Conservation (phyloP, 2,888 invertebrate genomes). For the Spodoptera exigua region DNA sequence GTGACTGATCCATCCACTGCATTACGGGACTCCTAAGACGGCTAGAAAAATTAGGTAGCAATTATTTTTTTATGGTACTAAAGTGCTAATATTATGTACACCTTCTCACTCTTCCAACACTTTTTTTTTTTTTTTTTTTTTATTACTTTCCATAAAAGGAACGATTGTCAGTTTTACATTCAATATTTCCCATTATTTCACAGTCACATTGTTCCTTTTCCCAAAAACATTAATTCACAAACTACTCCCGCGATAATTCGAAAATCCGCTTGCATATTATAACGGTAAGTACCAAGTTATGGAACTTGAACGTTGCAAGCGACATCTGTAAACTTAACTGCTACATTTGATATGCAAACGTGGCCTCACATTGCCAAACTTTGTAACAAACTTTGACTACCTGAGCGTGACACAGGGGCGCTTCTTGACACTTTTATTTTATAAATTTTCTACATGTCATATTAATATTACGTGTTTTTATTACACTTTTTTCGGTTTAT, state of each 20-base stretch:
- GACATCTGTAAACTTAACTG: constrained; percentile 55
- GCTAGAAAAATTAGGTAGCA: no score
- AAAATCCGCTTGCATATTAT: constrained; percentile 38
- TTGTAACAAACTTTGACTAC: constrained; percentile 55
- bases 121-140: no score
- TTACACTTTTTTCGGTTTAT: no score
- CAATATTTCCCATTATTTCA: not conserved
- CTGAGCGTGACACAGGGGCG: constrained; percentile 37
- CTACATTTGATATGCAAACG: constrained; percentile 68
- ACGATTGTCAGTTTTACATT: not conserved
- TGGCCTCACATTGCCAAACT: constrained; percentile 59
- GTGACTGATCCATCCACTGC: no score
- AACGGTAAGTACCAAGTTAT: constrained; percentile 41
- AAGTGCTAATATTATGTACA: no score
- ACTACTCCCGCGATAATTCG: constrained; percentile 28
- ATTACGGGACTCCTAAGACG: no score
- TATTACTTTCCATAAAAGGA: no score
- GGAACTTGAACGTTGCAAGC: constrained; percentile 57
- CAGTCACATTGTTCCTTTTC: not conserved
- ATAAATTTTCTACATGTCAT: not conserved
- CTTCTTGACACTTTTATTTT: not conserved
- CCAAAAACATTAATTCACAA: constrained; percentile 3
- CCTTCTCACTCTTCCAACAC: no score
- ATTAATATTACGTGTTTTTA: no score
- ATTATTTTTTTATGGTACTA: no score